Evolutionary conservation across 2,888 invertebrate species (phyloP).

Genomic region (Rhogogaster chlorosoma): DNA sequence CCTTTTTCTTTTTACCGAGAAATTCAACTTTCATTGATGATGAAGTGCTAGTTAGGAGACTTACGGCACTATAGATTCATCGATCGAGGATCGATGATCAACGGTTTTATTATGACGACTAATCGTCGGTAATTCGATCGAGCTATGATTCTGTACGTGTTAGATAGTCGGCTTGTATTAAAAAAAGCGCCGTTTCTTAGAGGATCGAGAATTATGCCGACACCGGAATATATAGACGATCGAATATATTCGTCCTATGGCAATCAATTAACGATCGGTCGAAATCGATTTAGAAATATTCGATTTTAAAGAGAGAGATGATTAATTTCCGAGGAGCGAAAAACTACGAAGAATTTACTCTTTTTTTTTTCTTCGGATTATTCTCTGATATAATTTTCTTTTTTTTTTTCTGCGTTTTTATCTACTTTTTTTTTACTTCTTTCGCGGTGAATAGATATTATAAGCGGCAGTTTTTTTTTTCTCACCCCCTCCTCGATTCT

Average conservation of each 20-base stretch:
- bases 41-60: constrained; percentile 22
- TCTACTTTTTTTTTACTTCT: neutral
- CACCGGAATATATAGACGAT: neutral
- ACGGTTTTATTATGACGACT: constrained; percentile 26
- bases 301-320: neutral
- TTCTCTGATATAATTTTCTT: neutral
- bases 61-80: neutral
- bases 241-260: neutral
- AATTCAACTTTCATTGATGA: neutral
- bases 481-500: neutral
- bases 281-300: neutral
- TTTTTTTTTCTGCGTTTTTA: neutral
- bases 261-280: neutral
- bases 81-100: constrained; percentile 24
- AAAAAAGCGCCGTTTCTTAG: neutral
- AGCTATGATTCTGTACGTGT: neutral
- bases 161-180: neutral
- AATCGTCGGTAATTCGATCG: constrained; percentile 43
- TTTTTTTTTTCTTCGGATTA: too few species aligned
- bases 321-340: neutral
- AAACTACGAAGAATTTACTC: neutral
- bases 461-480: neutral
- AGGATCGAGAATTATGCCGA: neutral
- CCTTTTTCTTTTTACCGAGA: neutral
- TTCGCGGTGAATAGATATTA: neutral